Percentiles rank a stretch among this genome's conserved stretches.
Evolutionary conservation across 2,888 invertebrate genomes (phyloP).

Genomic region (Linnaemya tessellans): DNA sequence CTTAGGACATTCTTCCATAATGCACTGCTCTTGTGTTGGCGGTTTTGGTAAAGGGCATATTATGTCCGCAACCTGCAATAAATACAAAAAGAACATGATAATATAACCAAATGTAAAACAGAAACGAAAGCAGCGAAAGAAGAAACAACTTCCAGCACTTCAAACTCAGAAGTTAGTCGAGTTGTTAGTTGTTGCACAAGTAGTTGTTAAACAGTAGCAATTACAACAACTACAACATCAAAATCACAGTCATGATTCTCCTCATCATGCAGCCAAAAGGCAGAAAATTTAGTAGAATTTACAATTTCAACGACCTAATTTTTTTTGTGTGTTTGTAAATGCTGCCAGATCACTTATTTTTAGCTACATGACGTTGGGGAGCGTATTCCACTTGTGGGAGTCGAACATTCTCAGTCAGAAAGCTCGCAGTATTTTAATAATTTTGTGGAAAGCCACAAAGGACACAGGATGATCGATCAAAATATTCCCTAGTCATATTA

Average conservation of each 20-base stretch:
- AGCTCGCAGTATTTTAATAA: no score
- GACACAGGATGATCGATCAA: no score
- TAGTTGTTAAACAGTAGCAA: slow-evolving; percentile 60
- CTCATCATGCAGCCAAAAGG: slow-evolving; percentile 5
- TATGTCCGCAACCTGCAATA: slow-evolving; percentile 88
- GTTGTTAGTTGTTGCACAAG: slow-evolving; percentile 50
- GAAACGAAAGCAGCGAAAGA: neutral
- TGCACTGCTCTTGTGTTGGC: slow-evolving; percentile 91
- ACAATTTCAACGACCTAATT: neutral
- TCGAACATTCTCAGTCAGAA: no score
- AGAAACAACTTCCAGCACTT: neutral
- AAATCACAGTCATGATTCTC: slow-evolving; percentile 27
- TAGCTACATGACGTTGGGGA: no score
- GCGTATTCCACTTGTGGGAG: no score
- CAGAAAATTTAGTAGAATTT: slow-evolving; percentile 15
- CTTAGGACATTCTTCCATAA: slow-evolving; percentile 92
- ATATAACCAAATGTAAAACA: slow-evolving; percentile 26
- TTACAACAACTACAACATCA: slow-evolving; percentile 32
- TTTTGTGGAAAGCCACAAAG: no score
- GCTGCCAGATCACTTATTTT: neutral
- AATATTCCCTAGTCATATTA: no score
- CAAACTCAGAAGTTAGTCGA: slow-evolving; percentile 37
- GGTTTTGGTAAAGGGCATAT: slow-evolving; percentile 91
- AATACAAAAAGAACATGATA: slow-evolving; percentile 25
- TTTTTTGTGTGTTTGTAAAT: no score